Conservation (phyloP, 1,140 invertebrate genomes). For the Cherax destructor region DNA sequence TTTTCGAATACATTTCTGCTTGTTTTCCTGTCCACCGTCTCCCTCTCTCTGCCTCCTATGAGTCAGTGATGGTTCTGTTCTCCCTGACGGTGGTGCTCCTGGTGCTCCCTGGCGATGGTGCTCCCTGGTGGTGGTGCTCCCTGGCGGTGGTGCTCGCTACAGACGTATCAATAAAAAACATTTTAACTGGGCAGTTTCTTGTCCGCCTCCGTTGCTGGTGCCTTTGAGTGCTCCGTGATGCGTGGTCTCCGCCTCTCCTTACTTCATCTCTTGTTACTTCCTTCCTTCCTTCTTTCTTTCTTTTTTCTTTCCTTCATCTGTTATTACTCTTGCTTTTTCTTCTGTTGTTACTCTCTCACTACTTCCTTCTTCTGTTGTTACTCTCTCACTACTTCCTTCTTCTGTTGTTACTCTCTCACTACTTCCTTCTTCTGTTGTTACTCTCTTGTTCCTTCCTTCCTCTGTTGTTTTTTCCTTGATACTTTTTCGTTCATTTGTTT, state of each 20-base stretch:
- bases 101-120: no score
- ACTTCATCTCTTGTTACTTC: conserved; percentile 16
- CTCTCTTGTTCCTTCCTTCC: background rate
- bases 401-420: background rate
- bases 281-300: conserved; percentile 3
- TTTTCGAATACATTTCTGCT: no score
- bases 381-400: background rate
- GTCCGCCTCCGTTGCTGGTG: no score
- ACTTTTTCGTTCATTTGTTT: background rate
- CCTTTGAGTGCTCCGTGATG: no score
- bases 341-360: background rate
- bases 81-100: no score
- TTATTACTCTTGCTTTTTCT: background rate
- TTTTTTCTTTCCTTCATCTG: background rate
- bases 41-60: no score
- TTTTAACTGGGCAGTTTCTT: no score
- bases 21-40: no score
- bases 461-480: background rate
- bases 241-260: background rate
- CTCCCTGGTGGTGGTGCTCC: no score
- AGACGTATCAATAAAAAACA: no score
- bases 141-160: no score
- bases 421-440: background rate
- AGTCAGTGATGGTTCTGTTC: no score
- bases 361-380: background rate